Conservation (phyloP, 2,888 invertebrate species). For the Silvanus unidentatus region DNA sequence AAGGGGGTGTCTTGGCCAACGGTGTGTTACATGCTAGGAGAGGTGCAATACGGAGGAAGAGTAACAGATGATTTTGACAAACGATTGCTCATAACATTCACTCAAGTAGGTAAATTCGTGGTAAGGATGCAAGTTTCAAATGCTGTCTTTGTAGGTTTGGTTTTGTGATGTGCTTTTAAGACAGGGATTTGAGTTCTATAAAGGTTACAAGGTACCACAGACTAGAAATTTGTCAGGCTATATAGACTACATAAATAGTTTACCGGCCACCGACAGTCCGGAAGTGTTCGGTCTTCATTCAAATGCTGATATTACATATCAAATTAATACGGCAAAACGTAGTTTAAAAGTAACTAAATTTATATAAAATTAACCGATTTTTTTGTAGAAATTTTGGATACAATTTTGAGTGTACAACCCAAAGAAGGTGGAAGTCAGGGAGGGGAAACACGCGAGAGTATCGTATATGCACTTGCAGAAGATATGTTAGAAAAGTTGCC, state of each 20-base stretch:
- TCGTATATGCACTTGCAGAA: constrained; percentile 85
- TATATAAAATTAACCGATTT: no score
- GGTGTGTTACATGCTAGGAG: constrained; percentile 95
- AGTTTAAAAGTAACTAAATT: constrained; percentile 8
- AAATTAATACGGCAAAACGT: constrained; percentile 92
- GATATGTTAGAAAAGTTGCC: constrained; percentile 89
- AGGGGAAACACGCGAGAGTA: constrained; percentile 87
- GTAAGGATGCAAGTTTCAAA: no score
- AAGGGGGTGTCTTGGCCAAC: constrained; percentile 97
- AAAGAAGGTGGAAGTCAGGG: constrained; percentile 89
- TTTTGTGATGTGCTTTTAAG: constrained; percentile 85
- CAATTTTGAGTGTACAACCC: constrained; percentile 93
- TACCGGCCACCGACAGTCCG: constrained; percentile 83
- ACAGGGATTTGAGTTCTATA: constrained; percentile 88
- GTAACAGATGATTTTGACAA: constrained; percentile 98
- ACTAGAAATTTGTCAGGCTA: constrained; percentile 75
- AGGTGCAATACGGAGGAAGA: constrained; percentile 74
- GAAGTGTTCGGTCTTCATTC: constrained; percentile 95
- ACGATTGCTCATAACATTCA: constrained; percentile 85
- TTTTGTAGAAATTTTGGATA: constrained; percentile 69
- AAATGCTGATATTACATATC: constrained; percentile 96
- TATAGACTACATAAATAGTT: constrained; percentile 77
- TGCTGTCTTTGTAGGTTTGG: constrained; percentile 60
- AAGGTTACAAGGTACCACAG: constrained; percentile 85
- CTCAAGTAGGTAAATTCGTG: constrained; percentile 57